Evolutionary conservation across 2,888 invertebrate genomes (phyloP).

Genomic region (Eupithecia subfuscata): DNA sequence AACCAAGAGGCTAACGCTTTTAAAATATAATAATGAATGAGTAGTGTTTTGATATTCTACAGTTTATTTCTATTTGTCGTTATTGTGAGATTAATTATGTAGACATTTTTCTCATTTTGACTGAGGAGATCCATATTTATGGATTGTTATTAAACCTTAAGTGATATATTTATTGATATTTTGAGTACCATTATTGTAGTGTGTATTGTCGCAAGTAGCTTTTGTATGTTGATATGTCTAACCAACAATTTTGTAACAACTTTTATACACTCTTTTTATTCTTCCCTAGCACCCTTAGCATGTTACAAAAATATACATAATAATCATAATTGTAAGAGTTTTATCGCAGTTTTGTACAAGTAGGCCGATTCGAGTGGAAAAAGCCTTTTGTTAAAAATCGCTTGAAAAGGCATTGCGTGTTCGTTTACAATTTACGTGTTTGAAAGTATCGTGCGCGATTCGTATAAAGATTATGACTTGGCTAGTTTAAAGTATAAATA

Average conservation of each 20-base stretch:
- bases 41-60: constrained; percentile 56
- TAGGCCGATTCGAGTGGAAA: constrained; percentile 34
- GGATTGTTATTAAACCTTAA: constrained; percentile 69
- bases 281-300: constrained; percentile 81
- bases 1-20: constrained; percentile 57
- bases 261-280: constrained; percentile 84
- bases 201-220: constrained; percentile 76
- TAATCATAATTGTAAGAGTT: constrained; percentile 38
- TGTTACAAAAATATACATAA: constrained; percentile 49
- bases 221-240: constrained; percentile 83
- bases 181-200: constrained; percentile 72
- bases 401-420: constrained; percentile 44
- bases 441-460: constrained; percentile 44
- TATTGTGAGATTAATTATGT: constrained; percentile 53
- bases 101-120: constrained; percentile 63
- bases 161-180: constrained; percentile 73
- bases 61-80: constrained; percentile 53
- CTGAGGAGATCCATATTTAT: constrained; percentile 64
- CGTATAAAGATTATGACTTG: constrained; percentile 40
- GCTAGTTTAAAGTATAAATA: constrained; percentile 44
- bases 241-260: constrained; percentile 81
- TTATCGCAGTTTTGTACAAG: constrained; percentile 43
- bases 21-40: constrained; percentile 54
- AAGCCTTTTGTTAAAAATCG: constrained; percentile 35
- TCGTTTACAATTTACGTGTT: constrained; percentile 42